Evolutionary conservation across 2,113 vertebrate genomes (phyloP), one percentile per base, ranked within the genome.

Genomic region (Nicator chloris): DNA sequence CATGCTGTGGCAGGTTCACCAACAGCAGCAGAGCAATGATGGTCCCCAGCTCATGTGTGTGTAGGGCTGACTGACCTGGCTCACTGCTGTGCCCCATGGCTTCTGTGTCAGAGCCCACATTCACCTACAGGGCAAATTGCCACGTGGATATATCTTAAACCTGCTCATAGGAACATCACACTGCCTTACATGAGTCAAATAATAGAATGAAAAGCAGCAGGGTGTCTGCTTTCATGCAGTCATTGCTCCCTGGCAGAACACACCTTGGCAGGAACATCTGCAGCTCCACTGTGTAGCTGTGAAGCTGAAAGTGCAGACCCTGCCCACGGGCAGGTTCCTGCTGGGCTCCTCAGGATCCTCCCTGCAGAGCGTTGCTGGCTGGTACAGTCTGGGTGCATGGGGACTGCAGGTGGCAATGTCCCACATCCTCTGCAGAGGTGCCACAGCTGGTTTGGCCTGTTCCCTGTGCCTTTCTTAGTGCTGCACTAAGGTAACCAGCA

Each of bases 321-420:
- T 51, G 39, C 2, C 1, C 21, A 6, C 0, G 3, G 26, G 10
- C 45, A 78, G 20, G 23, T 3, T 19, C 35, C 17, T 7, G 27
- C 3, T 3, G 17, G 60, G 73, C 30, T 63, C 30, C 40, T 47
- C 27, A 47, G 42, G 21, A 30, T n/a, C 21, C 7, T 47, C 0
- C 1, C 21, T 18, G 9, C 4, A 9, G 11, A 40, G 11, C 0
- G 0, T 1, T 28, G 30, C 61, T 76, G 49, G 16, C 6, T 93
- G 37, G 13, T 2, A 1, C 4, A 40, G 49, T 4, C 57, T 47
- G 31, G 12, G 2, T 28, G 28, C 4, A 0, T 16, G 19, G 28
- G 22, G 6, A 56, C 27, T 0, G n/a, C 26, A 49, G 70, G 3
- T 3, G 47, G 27, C 26, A 53, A 40, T 12, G 27, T 7, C 27